Evolutionary conservation across 2,797 vertebrate species (phyloP), one percentile per base, ranked within the genome.

Genomic region (Sebastes itinus): DNA sequence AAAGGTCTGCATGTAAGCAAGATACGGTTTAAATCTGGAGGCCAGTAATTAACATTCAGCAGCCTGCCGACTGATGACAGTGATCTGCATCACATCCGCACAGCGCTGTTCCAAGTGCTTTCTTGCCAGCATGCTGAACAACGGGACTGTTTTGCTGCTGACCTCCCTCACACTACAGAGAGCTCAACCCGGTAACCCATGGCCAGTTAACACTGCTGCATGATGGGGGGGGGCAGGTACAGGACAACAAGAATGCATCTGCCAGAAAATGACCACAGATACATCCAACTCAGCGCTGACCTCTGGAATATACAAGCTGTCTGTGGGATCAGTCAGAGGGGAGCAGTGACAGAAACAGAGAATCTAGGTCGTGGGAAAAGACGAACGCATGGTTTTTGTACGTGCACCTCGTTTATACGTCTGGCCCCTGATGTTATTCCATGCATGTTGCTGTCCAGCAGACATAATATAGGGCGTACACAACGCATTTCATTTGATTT

Each of bases 51-150:
- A 59, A 23, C 35, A 66, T 32, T 18, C 35, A 49, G 33, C 33
- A 46, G 42, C 42, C 52, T 60, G 42, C 58, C 1, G 46, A 54
- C 30, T 60, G 74, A 69, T 67, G 28, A 67, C 22, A 52, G 22
- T 52, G 64, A 68, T 68, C 64, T 10, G 28, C 22, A 60, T 60
- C 42, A 61, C 56, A 54, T 58, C 52, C 35, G 74, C n/a, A 42
- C 12, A 22, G 33, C 62, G 3, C 11, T 27, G 12, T 42, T 68
- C 22, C 7, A 27, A 35, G 13, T 9, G 55, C 56, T 27, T 27
- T 27, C 10, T 23, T 62, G 20, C 14, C 23, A 56, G 52, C 16
- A 7, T 11, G 59, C 30, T 54, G 28, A 35, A 63, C 42, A 25
- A 33, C 4, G 12, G 32, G 23, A 2, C n/a, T 14, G 27, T 11